Evolutionary conservation across 2,113 vertebrate genomes (phyloP).

Genomic region (Spermophilus dauricus): DNA sequence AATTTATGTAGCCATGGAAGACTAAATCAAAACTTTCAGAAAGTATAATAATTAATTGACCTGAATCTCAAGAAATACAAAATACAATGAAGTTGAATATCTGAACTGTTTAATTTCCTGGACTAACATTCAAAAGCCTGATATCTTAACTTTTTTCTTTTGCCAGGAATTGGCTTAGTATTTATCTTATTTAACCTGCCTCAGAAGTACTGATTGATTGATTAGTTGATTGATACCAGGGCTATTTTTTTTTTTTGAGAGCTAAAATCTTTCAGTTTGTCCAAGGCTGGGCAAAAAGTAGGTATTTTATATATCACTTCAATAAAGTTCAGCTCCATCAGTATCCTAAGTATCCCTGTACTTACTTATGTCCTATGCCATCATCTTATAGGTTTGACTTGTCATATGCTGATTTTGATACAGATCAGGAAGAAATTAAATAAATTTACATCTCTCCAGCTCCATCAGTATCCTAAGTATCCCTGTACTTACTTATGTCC

Average conservation of each 20-base stretch:
- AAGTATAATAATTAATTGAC: background rate
- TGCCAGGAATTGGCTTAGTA: background rate
- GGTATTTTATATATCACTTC: background rate
- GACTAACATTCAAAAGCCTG: background rate
- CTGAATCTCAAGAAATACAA: background rate
- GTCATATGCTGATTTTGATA: background rate
- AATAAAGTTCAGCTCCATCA: background rate
- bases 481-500: background rate
- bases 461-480: background rate
- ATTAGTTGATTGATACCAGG: background rate
- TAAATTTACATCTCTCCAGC: background rate
- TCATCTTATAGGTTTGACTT: background rate
- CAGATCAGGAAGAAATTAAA: background rate
- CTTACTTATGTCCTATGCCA: background rate
- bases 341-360: background rate
- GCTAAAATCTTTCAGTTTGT: background rate
- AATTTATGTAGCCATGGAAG: background rate
- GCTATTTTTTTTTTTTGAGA: background rate
- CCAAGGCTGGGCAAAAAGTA: background rate
- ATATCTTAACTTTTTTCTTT: background rate
- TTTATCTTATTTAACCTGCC: background rate
- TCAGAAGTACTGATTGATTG: background rate
- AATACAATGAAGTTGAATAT: background rate
- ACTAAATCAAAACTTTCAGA: background rate
- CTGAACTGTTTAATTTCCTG: background rate